Evolutionary conservation across 1,140 invertebrate species (phyloP), one percentile per base, ranked within the genome.

Genomic region (Microplitis mediator): DNA sequence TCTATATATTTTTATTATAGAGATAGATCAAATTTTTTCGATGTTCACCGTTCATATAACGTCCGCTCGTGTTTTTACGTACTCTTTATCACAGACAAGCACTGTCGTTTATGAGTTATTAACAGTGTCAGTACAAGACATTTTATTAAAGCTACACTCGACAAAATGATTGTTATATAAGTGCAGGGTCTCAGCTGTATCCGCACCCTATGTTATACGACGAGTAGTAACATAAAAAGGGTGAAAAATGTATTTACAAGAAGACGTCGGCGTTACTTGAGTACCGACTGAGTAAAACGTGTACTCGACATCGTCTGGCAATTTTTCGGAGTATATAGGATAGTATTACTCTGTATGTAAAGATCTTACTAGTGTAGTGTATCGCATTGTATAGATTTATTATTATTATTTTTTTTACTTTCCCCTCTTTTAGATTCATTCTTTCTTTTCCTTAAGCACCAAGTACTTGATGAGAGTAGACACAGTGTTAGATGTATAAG

Each of bases 271-370:
- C 65, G 65, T 67, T 45, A 67, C 65, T 67, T n/a, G 51, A 67
- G 65, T 67, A 67, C 62, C 45, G 62, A 36, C 45, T 36, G 62
- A 64, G 62, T 64, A 64, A 64, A 64, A 34, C 50, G 65, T 16
- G 50, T 50, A 67, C 65, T 67, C 50, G 14, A 67, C 65, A 13
- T 35, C 65, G 65, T 67, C 65, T 67, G 65, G 65, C 65, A 50
- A 67, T 67, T 32, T 67, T 35, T 64, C 62, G n/a, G 35, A 36
- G 16, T 56, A 56, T 13, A 45, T 58, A 58, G 14, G 4, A 23
- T 31, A 31, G 5, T 31, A 31, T 58, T 34, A 31, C 9, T 23
- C 23, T 58, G 56, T 58, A 31, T 58, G 23, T 31, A 31, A 3
- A 58, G 23, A 45, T 45, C 39, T 45, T 45, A 45, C 39, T 45